These are phyloP conservation scores for Ptychochromis oligacanthus DNA, from an alignment of 2,113 vertebrate species.

Conservation along the genomic window DNA sequence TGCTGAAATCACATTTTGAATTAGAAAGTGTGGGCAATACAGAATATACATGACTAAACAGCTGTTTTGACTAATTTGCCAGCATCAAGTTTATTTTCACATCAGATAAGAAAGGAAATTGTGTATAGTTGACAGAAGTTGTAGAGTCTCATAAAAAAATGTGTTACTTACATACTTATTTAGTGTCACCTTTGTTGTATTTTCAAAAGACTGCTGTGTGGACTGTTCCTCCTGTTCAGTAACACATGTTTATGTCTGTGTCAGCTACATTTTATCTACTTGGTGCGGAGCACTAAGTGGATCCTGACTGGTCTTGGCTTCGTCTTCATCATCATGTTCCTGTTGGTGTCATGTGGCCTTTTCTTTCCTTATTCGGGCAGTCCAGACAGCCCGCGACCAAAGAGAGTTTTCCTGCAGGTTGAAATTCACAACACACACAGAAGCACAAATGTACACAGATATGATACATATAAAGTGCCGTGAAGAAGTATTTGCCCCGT, in stretches of 20 bases:
- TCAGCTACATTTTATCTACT: constrained; percentile 94
- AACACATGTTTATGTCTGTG: constrained; percentile 27
- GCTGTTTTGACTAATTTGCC: not conserved
- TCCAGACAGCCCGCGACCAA: constrained; percentile 87
- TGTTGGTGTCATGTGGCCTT: constrained; percentile 88
- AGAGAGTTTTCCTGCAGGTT: constrained; percentile 94
- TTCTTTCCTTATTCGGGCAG: constrained; percentile 92
- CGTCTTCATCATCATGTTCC: constrained; percentile 81
- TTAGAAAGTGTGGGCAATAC: not conserved
- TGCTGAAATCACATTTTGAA: not conserved
- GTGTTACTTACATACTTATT: not conserved
- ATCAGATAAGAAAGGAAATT: not conserved
- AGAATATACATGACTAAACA: not conserved
- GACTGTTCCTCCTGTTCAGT: not conserved
- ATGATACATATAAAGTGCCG: not conserved
- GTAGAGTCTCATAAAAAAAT: not conserved
- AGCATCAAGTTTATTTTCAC: not conserved
- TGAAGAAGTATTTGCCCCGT: too few relatives aligned
- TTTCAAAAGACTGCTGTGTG: not conserved
- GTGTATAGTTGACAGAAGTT: not conserved
- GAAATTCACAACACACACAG: constrained; percentile 6
- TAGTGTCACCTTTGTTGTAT: not conserved
- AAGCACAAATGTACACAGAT: not conserved
- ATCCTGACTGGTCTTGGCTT: constrained; percentile 83
- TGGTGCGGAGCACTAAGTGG: constrained; percentile 87